Percentiles rank a stretch among this genome's conserved stretches.
These are phyloP conservation scores for Serranus cabrilla DNA, from an alignment of 2,797 vertebrate genomes.

Conservation along the genomic window DNA sequence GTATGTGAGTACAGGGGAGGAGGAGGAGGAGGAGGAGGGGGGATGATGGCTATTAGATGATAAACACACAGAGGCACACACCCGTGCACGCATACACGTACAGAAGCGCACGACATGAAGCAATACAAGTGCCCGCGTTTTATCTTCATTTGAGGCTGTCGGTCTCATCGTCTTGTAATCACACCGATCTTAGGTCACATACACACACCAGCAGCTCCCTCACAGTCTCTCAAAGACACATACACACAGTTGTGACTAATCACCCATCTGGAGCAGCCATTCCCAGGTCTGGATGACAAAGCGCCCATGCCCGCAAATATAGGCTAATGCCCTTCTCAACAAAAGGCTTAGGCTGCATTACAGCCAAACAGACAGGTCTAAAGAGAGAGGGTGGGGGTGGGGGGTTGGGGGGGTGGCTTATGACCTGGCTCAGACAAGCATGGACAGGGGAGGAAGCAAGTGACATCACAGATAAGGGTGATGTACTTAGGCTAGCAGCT, in stretches of 20 bases:
- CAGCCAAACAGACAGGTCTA: constrained; percentile 63
- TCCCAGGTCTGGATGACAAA: constrained; percentile 74
- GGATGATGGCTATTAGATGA: constrained; percentile 42
- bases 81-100: constrained; percentile 29
- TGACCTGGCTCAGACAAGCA: constrained; percentile 69
- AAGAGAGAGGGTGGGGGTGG: not conserved
- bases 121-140: constrained; percentile 53
- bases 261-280: constrained; percentile 76
- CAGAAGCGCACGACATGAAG: constrained; percentile 42
- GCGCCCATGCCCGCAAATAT: constrained; percentile 70
- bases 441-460: constrained; percentile 64
- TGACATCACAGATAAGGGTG: constrained; percentile 71
- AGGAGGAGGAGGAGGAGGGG: not conserved
- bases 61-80: constrained; percentile 45
- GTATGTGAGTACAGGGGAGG: constrained; percentile 9
- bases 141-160: constrained; percentile 68
- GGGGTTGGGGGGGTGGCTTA: constrained; percentile 26
- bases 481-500: constrained; percentile 59
- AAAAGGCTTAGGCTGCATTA: constrained; percentile 75
- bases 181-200: constrained; percentile 56
- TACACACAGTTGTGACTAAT: constrained; percentile 76
- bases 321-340: constrained; percentile 79
- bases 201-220: constrained; percentile 39
- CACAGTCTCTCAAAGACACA: constrained; percentile 44
- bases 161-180: constrained; percentile 54